Evolutionary conservation across 2,888 invertebrate genomes (phyloP), one percentile per base, ranked within the genome.

Genomic region (Sinopyrophorus schimmeli): DNA sequence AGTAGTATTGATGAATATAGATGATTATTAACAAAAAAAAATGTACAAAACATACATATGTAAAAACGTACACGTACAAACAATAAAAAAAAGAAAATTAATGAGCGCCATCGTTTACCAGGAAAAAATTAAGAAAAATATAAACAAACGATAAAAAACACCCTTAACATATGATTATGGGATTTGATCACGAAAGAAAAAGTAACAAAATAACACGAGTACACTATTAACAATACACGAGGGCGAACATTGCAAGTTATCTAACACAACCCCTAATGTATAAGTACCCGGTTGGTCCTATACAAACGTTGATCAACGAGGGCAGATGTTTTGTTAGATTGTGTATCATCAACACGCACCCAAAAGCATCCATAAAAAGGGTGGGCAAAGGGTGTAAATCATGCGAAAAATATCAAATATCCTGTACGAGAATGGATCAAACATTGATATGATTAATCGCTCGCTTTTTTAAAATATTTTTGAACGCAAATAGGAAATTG

Each of bases 161-260:
- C n/a, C n/a, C n/a, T n/a, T n/a, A n/a, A n/a, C n/a, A n/a, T n/a
- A n/a, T n/a, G n/a, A n/a, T n/a, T n/a, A n/a, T n/a, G n/a, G n/a
- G n/a, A n/a, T n/a, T n/a, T n/a, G n/a, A n/a, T n/a, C 42, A 42
- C 42, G 42, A 32, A 41, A 16, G 16, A 27, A 16, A 18, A 42
- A 34, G 32, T 10, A 42, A 34, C 32, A 34, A 42, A 42, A 42
- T 42, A 34, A 42, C 42, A 34, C 24, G 32, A 21, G 15, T 15
- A 18, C 41, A 12, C 30, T 17, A 41, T 41, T 41, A 41, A 41
- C 39, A 15, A 39, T 17, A 39, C 27, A 39, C 27, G 26, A 39
- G 27, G 27, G 38, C 17, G 27, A 40, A 40, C 30, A 41, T 41
- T 26, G 14, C 11, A 31, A 21, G 30, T 31, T 30, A 40, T 28